These are phyloP conservation scores for Atta texana DNA, from an alignment of 1,140 invertebrate species.

Conservation along the genomic window DNA sequence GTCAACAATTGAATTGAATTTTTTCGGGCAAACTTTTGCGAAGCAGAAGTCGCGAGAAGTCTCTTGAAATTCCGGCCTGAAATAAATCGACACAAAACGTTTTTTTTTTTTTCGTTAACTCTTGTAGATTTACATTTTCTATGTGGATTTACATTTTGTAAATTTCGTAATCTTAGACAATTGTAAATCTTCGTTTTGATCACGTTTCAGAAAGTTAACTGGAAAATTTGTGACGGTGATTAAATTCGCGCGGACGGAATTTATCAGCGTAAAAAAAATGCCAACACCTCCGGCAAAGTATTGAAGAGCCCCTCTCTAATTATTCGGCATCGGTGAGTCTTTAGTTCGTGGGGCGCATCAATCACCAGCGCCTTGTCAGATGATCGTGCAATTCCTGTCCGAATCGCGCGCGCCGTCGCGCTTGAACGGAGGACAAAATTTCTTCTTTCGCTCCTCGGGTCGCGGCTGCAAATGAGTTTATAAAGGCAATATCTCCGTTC, in stretches of 20 bases:
- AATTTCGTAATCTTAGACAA: neutral
- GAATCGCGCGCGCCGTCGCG: constrained; percentile 43
- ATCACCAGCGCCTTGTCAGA: constrained; percentile 72
- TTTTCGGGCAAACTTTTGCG: constrained; percentile 62
- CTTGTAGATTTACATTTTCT: neutral
- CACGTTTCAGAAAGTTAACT: constrained; percentile 20
- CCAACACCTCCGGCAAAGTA: constrained; percentile 78
- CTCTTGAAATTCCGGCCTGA: neutral
- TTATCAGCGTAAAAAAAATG: constrained; percentile 70
- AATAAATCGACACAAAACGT: neutral
- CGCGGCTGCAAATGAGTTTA: constrained; percentile 86
- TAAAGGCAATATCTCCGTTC: constrained; percentile 84
- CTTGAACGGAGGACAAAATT: constrained; percentile 74
- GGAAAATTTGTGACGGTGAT: constrained; percentile 36
- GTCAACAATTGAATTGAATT: constrained; percentile 79
- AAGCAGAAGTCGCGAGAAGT: neutral
- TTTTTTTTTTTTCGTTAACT: neutral
- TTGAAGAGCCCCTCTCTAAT: constrained; percentile 76
- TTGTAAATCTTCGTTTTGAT: constrained; percentile 7
- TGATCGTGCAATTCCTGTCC: constrained; percentile 72
- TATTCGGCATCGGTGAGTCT: constrained; percentile 78
- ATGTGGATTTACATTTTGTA: neutral
- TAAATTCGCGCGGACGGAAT: constrained; percentile 16
- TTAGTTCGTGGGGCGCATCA: constrained; percentile 77
- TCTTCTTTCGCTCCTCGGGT: constrained; percentile 56